These are phyloP conservation scores for Eremobia ochroleuca DNA, from an alignment of 2,888 invertebrate species.

Conservation along the genomic window DNA sequence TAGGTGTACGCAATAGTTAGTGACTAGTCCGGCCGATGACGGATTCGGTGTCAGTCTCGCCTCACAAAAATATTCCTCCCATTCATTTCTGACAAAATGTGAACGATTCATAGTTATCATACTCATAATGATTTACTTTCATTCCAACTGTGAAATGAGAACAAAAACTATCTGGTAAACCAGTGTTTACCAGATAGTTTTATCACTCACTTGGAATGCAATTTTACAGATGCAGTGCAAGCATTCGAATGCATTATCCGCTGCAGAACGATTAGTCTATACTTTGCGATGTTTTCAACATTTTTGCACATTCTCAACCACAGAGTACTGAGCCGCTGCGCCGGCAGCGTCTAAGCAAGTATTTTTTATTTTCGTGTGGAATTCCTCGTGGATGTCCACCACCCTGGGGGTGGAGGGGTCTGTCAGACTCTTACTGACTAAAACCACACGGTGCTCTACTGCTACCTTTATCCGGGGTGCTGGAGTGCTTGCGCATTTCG, in stretches of 20 bases:
- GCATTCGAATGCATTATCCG: not conserved
- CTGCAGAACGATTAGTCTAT: not conserved
- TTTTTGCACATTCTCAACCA: not conserved
- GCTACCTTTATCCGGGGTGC: too few species aligned
- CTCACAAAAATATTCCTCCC: not conserved
- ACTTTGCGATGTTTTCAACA: not conserved
- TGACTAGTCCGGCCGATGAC: not conserved
- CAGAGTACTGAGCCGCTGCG: not conserved
- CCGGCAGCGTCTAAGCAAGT: not conserved
- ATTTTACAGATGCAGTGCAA: not conserved
- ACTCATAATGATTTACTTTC: not conserved
- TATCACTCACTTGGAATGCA: not conserved
- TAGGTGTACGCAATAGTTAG: too few species aligned
- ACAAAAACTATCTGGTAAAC: too few species aligned
- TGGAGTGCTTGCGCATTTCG: too few species aligned
- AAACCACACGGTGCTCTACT: too few species aligned
- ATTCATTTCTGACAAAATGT: too few species aligned
- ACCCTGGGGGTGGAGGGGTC: too few species aligned
- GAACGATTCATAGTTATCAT: not conserved
- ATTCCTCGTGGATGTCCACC: too few species aligned
- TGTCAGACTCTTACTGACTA: too few species aligned
- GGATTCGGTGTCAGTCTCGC: too few species aligned
- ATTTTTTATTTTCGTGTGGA: too few species aligned
- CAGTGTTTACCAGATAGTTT: not conserved
- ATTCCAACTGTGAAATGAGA: not conserved